Base-by-base conservation (phyloP, 2,888 invertebrate species). In the Merodon equestris region DNA sequence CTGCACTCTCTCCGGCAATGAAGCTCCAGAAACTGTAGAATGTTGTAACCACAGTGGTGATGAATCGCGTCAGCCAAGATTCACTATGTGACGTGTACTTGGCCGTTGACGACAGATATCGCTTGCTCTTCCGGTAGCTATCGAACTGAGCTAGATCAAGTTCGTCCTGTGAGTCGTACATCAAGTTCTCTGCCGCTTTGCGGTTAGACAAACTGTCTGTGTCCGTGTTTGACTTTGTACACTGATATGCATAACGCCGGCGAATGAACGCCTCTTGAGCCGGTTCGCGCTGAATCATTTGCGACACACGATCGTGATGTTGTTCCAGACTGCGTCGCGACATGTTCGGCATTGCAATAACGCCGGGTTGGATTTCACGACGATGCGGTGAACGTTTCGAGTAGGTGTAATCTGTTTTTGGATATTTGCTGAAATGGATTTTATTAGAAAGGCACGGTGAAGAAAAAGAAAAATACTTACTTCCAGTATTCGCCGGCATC, bases 371-470 rank as follows among this genome's bases (percentile, higher is more conserved):
- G 67, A 95, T 89, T 87, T 94, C 94, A 83, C 94, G 93, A 58
- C 95, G 93, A 90, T 94, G 94, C 83, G 93, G 93, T n/a, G 96
- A 96, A 83, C 93, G 90, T 81, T 91, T 92, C 1, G 96, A 95
- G 88, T 97, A 97, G 9, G 96, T 96, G 90, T 96, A 96, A 89
- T 96, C 96, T 75, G 96, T 97, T 90, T 97, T 97, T 4, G 96
- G 96, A 87, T 94, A 95, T 88, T 93, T 93, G 88, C 96, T 96
- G 82, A 82, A 82, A 36, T 9, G 13, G 10, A 27, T 14, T 7
- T 36, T n/a, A 15, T 14, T 9, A 58, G 34, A 58, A 51, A 54
- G 17, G 47, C 13, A n/a, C 10, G 48, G 44, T 47, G 58, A 44
- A 44, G 17, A 17, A 44, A 12, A 57, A 44, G 12, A 9, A 42